A percentile compares a stretch with the other conserved stretches of the same genome.
These are phyloP conservation scores for Caradrina kadenii DNA, from an alignment of 2,888 invertebrate species.

Conservation along the genomic window DNA sequence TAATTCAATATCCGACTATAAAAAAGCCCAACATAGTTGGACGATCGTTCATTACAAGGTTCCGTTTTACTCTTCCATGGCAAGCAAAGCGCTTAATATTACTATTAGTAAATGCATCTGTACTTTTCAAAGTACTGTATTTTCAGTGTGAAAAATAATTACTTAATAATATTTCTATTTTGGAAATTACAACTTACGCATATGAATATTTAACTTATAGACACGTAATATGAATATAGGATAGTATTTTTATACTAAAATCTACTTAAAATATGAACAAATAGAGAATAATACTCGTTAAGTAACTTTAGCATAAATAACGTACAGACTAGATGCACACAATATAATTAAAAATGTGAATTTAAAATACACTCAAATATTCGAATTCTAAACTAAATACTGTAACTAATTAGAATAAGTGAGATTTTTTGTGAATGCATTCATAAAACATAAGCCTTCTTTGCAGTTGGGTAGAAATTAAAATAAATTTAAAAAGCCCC, in stretches of 20 bases:
- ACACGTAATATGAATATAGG: slow-evolving; percentile 7
- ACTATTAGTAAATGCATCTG: background rate
- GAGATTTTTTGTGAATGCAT: slow-evolving; percentile 33
- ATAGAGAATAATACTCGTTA: slow-evolving; percentile 60
- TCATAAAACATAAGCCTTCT: background rate
- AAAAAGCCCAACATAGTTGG: too few relatives aligned
- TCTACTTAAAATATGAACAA: slow-evolving; percentile 43
- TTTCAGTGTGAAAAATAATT: background rate
- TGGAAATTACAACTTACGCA: slow-evolving; percentile 6
- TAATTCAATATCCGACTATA: too few relatives aligned
- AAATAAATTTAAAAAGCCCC: too few relatives aligned
- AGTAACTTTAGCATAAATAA: slow-evolving; percentile 49
- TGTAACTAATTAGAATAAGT: slow-evolving; percentile 4
- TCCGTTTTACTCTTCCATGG: background rate
- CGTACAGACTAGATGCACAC: slow-evolving; percentile 59
- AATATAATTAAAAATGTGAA: slow-evolving; percentile 18
- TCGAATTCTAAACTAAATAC: slow-evolving; percentile 1
- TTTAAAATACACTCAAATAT: slow-evolving; percentile 13
- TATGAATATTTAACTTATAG: slow-evolving; percentile 14
- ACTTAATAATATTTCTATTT: background rate
- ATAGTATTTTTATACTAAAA: slow-evolving; percentile 51
- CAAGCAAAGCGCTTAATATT: background rate
- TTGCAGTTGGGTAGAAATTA: background rate
- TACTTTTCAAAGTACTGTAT: slow-evolving; percentile 2
- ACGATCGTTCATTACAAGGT: too few relatives aligned